Evolutionary conservation across 1,140 invertebrate species (phyloP), one percentile per base, ranked within the genome.

Genomic region (Drosophila setifemur): DNA sequence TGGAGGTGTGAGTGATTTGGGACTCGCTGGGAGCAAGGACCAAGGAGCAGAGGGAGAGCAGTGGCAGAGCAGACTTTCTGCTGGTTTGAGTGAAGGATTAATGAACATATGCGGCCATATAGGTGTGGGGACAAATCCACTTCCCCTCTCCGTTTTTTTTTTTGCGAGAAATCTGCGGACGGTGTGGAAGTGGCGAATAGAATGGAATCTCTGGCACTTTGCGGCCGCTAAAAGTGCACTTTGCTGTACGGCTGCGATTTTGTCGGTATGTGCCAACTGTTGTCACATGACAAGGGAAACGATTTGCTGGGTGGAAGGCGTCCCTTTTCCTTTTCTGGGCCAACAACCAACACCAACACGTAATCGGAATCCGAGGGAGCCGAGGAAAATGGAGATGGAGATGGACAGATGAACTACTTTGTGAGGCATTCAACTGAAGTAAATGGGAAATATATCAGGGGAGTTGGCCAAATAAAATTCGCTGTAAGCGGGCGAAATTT

Each of bases 11-110:
- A 82, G 77, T 73, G 78, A 85, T 83, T 82, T 83, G 78, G 78
- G 78, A 11, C 42, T 18, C 52, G 39, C 53, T n/a, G n/a, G n/a
- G n/a, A n/a, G n/a, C n/a, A n/a, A 61, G 39, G 19, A 16, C 14
- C 23, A 33, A 14, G 37, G 58, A 16, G 42, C 9, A 28, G 47
- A 60, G 48, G 53, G 45, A 55, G 48, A 29, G 72, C 37, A 43
- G 63, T n/a, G n/a, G 54, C 23, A 35, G 9, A 33, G 35, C 35
- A 14, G 29, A 14, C 64, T 39, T n/a, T n/a, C n/a, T n/a, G 64
- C 42, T 69, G 73, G 60, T 86, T 86, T 85, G 71, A 86, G 60
- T 75, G 75, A 86, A 68, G 81, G 81, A 85, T 85, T 85, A 85
- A 85, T 85, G 79, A 83, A 83, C 79, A 79, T 23, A 57, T 64